Conservation (phyloP, 2,888 invertebrate genomes). For the Deroplatys truncata region DNA sequence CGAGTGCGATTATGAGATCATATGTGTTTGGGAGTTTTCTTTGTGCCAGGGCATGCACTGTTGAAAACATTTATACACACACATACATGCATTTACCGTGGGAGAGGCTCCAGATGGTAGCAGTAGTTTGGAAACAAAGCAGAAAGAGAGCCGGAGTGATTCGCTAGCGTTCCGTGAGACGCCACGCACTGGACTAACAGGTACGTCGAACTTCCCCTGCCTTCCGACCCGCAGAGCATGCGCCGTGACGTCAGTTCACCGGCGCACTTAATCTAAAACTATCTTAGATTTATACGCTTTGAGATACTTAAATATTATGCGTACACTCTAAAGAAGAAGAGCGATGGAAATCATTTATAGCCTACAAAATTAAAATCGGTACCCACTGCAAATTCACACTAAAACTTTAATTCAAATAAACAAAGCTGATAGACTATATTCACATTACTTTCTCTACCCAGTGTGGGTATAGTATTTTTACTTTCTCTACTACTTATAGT, state of each 20-base stretch:
- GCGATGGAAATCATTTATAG: no score
- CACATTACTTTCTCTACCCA: no score
- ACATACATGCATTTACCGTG: neutral
- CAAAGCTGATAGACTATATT: accelerated
- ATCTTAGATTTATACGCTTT: no score
- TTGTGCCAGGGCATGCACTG: neutral
- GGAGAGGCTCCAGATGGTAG: neutral
- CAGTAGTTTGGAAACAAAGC: neutral
- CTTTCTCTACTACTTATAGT: no score
- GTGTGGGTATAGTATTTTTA: no score
- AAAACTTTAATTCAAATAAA: no score
- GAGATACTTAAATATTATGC: no score
- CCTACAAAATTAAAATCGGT: no score
- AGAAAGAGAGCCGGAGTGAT: neutral
- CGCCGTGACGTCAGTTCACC: neutral
- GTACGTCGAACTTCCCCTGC: neutral
- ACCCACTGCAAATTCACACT: no score
- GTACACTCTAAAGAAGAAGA: no score
- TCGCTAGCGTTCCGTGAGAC: neutral
- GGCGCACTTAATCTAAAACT: no score
- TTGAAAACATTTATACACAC: neutral
- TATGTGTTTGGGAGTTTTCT: neutral
- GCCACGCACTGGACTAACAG: neutral
- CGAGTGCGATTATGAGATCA: no score
- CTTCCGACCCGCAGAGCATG: neutral